phyloP scores from a whole-genome alignment of 2,113 vertebrate genomes.

The Pollachius pollachius region DNA sequence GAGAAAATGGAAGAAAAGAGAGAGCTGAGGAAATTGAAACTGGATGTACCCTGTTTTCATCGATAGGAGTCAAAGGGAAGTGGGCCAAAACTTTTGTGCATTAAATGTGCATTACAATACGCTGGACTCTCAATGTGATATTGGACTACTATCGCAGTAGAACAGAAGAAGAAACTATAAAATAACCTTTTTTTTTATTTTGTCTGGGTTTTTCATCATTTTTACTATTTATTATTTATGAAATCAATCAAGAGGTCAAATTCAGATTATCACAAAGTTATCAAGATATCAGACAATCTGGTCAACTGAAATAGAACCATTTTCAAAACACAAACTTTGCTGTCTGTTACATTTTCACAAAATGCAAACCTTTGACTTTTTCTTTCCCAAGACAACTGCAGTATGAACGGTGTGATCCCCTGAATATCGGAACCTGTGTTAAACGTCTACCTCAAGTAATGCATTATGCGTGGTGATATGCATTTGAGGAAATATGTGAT shows the following conservation, averaged over 20 bases:
- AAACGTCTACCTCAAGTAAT: conserved; percentile 57
- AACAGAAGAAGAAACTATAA: conserved; percentile 44
- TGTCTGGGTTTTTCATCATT: conserved; percentile 64
- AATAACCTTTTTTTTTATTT: conserved; percentile 60
- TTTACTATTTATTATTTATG: conserved; percentile 65
- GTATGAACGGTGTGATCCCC: not conserved
- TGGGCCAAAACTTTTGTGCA: conserved; percentile 14
- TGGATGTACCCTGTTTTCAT: conserved; percentile 51
- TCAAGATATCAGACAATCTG: conserved; percentile 8
- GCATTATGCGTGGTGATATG: conserved; percentile 41
- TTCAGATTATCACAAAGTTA: conserved; percentile 12
- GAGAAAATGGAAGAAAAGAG: conserved; percentile 4
- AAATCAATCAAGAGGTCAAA: conserved; percentile 39
- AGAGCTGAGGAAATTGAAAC: conserved; percentile 32
- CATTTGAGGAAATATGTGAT: conserved; percentile 25
- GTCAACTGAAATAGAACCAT: conserved; percentile 15
- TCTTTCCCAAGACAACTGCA: too few species aligned
- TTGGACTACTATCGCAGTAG: conserved; percentile 52
- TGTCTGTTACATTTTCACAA: too few species aligned
- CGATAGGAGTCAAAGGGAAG: conserved; percentile 38
- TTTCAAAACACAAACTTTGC: conserved; percentile 9
- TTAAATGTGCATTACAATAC: conserved; percentile 46
- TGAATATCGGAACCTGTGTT: conserved; percentile 19
- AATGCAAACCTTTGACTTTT: not conserved
- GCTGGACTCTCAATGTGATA: conserved; percentile 51